Percentiles rank a stretch among this genome's conserved stretches.
These are phyloP conservation scores for Condylura cristata DNA, from an alignment of 2,113 vertebrate genomes.

Conservation along the genomic window DNA sequence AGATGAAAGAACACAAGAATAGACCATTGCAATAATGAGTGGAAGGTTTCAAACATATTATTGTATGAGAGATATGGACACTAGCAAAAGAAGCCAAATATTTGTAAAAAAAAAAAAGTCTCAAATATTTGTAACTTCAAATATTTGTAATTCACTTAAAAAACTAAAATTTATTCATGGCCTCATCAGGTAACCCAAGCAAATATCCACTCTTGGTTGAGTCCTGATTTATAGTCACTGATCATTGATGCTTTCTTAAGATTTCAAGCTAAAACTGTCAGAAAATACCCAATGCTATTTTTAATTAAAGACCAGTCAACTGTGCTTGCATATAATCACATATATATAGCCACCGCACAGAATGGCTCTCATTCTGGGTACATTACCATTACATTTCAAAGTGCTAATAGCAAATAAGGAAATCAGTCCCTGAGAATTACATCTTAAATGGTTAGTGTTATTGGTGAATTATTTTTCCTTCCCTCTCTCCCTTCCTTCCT, in stretches of 20 bases:
- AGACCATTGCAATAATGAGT: background rate
- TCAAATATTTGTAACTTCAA: background rate
- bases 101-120: too few relatives aligned
- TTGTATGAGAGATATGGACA: background rate
- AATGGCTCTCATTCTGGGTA: background rate
- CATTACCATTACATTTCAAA: background rate
- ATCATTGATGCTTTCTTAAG: background rate
- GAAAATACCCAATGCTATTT: background rate
- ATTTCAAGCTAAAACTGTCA: background rate
- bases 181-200: background rate
- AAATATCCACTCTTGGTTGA: background rate
- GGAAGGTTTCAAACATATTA: background rate
- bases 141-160: background rate
- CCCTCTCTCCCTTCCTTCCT: background rate
- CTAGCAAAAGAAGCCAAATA: background rate
- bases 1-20: background rate
- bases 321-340: background rate
- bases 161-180: background rate
- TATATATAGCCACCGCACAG: background rate
- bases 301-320: background rate
- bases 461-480: background rate
- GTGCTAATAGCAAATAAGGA: background rate
- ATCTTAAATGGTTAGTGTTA: background rate
- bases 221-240: background rate
- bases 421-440: background rate